Evolutionary conservation across 2,888 invertebrate species (phyloP).

Genomic region (Blera fallax): DNA sequence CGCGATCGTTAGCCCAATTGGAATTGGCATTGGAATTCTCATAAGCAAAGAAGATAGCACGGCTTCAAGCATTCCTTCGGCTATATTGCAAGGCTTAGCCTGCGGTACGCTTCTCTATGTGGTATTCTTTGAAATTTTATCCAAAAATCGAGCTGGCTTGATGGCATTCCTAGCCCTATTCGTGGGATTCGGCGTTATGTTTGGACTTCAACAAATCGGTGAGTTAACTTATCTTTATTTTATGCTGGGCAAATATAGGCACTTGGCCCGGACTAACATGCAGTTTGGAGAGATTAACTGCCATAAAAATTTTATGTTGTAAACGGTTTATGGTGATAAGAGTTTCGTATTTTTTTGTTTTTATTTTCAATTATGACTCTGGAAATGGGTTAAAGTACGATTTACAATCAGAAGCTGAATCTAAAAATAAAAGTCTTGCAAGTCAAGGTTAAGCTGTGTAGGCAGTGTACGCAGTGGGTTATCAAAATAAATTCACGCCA

Average conservation of each 20-base stretch:
- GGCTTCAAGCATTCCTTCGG: constrained; percentile 85
- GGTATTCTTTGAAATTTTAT: constrained; percentile 97
- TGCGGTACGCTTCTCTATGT: constrained; percentile 96
- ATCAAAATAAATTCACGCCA: no score
- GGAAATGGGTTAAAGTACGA: neutral
- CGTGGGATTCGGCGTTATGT: constrained; percentile 88
- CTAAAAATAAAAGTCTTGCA: neutral
- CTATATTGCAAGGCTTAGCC: constrained; percentile 90
- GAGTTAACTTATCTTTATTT: constrained; percentile 62
- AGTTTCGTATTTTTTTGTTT: no score
- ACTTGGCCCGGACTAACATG: neutral
- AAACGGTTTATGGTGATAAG: neutral
- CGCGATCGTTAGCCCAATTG: constrained; percentile 89
- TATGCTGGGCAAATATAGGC: neutral
- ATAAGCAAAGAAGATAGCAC: constrained; percentile 85
- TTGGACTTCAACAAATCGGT: constrained; percentile 84
- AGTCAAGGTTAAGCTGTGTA: neutral
- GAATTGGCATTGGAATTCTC: constrained; percentile 88
- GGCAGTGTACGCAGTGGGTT: neutral
- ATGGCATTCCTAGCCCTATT: constrained; percentile 86
- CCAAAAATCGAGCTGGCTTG: constrained; percentile 83
- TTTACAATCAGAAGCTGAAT: neutral
- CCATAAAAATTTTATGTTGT: neutral
- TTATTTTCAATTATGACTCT: no score
- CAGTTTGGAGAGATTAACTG: constrained; percentile 1